Evolutionary conservation across 2,888 invertebrate genomes (phyloP).

Genomic region (Aleiodes alternator): DNA sequence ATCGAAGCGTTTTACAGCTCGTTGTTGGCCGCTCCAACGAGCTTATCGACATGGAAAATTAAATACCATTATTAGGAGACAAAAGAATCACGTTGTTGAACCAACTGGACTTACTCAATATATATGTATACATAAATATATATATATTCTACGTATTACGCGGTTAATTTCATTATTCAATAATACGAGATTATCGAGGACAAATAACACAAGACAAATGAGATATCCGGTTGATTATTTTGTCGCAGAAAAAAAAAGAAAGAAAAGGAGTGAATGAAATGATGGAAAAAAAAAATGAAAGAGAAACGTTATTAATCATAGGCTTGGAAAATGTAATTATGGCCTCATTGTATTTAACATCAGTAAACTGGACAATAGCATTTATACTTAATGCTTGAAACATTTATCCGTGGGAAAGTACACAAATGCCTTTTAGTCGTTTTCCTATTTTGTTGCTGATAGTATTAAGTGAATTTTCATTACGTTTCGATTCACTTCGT

Average conservation of each 20-base stretch:
- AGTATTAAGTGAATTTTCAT: conserved; percentile 34
- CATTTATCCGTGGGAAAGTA: conserved; percentile 31
- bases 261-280: too few relatives aligned
- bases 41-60: conserved; percentile 35
- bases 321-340: conserved; percentile 26
- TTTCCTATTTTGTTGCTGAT: background rate
- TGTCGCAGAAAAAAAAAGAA: too few relatives aligned
- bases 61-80: conserved; percentile 32
- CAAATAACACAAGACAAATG: too few relatives aligned
- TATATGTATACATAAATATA: too few relatives aligned
- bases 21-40: conserved; percentile 33
- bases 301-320: conserved; percentile 30
- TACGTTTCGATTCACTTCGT: conserved; percentile 32
- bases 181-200: too few relatives aligned
- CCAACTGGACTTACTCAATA: background rate
- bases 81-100: conserved; percentile 18
- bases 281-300: too few relatives aligned
- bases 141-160: background rate
- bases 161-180: conserved; percentile 1
- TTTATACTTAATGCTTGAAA: conserved; percentile 29
- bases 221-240: too few relatives aligned
- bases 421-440: conserved; percentile 24
- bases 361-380: conserved; percentile 29
- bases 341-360: conserved; percentile 24
- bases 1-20: conserved; percentile 30